Conservation (phyloP, 2,797 vertebrate species). For the Dromococcyx pavoninus region DNA sequence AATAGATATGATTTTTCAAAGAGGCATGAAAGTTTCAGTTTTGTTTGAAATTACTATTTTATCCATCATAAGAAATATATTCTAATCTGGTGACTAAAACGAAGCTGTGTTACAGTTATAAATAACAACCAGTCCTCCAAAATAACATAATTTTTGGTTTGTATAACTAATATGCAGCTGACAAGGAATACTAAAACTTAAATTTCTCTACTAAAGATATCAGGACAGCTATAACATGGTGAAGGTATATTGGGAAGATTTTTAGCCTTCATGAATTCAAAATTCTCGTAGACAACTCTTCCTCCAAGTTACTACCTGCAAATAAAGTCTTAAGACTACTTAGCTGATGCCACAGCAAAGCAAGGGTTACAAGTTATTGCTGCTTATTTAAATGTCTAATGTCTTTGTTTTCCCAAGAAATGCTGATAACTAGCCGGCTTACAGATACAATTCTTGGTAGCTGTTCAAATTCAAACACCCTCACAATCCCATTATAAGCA, state of each 20-base stretch:
- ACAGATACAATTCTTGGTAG: neutral
- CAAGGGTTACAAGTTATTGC: neutral
- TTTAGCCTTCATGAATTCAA: neutral
- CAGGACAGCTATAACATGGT: neutral
- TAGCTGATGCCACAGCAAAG: neutral
- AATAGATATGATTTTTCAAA: neutral
- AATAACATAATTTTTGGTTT: neutral
- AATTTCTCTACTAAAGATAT: neutral
- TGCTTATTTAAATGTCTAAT: neutral
- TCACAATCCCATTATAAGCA: accelerated
- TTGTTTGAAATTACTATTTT: neutral
- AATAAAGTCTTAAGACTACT: neutral
- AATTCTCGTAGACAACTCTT: neutral
- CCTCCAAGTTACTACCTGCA: neutral
- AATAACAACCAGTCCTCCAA: neutral
- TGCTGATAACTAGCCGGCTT: neutral
- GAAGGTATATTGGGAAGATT: neutral
- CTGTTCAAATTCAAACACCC: neutral
- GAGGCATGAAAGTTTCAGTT: neutral
- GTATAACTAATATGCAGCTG: neutral
- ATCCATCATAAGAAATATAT: neutral
- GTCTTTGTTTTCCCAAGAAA: neutral
- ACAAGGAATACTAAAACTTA: neutral
- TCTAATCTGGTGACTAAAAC: neutral
- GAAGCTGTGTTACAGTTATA: neutral